These are phyloP conservation scores for Acrossocheilus fasciatus DNA, from an alignment of 2,797 vertebrate species.

Conservation along the genomic window DNA sequence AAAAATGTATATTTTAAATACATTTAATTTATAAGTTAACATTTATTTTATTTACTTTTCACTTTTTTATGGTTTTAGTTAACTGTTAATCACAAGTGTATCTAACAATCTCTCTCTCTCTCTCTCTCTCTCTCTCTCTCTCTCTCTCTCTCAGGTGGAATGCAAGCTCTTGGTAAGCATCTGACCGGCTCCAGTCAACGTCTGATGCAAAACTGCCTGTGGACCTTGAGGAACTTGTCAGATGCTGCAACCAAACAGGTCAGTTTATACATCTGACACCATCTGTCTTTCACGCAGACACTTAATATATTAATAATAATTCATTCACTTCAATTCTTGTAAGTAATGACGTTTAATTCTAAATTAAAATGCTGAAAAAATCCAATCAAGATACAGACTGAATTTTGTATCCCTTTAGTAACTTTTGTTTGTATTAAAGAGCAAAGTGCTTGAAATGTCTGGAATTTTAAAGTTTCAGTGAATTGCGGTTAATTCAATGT, in stretches of 20 bases:
- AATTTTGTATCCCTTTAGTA: not conserved
- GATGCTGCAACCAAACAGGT: slow-evolving; percentile 98
- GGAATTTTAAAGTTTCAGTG: not conserved
- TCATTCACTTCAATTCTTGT: not conserved
- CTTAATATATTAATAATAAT: not conserved
- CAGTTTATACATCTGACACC: not conserved
- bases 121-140: slow-evolving; percentile 18
- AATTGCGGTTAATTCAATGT: not conserved
- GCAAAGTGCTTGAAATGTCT: not conserved
- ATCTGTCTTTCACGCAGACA: not conserved
- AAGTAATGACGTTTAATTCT: not conserved
- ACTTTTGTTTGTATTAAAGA: not conserved
- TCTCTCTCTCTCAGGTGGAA: slow-evolving; percentile 83
- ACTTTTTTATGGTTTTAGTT: not conserved
- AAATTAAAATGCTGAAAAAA: not conserved
- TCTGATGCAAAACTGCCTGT: slow-evolving; percentile 95
- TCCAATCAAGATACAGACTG: not conserved
- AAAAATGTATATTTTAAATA: no score
- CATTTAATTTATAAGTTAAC: not conserved
- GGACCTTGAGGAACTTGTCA: slow-evolving; percentile 96
- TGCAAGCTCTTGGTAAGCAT: slow-evolving; percentile 96
- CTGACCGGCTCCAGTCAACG: slow-evolving; percentile 88
- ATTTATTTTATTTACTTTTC: not conserved
- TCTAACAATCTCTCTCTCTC: not conserved
- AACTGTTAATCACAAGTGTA: not conserved